Conservation (phyloP, 2,888 invertebrate genomes). For the Limnephilus auricula region DNA sequence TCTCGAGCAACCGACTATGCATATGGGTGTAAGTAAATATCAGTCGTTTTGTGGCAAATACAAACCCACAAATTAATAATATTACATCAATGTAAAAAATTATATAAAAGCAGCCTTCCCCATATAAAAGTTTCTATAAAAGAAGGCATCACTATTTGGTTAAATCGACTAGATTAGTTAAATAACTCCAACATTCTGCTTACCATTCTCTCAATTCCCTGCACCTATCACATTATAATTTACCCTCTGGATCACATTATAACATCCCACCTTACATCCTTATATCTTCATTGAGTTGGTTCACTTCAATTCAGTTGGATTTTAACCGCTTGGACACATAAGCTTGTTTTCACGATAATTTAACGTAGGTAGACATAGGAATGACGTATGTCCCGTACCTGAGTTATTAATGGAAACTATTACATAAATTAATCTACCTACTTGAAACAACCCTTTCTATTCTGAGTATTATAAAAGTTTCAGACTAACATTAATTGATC, state of each 20-base stretch:
- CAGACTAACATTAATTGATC: background rate
- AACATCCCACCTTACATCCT: background rate
- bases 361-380: no score
- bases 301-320: no score
- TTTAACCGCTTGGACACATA: no score
- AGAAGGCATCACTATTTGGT: slow-evolving; percentile 21
- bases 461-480: background rate
- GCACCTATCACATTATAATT: background rate
- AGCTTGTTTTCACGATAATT: no score
- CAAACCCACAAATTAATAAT: background rate
- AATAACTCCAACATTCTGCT: background rate
- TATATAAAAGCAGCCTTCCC: slow-evolving; percentile 26
- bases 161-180: background rate
- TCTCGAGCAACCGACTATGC: no score
- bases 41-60: slow-evolving; percentile 63
- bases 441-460: background rate
- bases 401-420: background rate
- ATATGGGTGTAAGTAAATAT: no score
- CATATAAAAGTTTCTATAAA: background rate
- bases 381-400: no score
- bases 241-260: background rate
- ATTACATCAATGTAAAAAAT: background rate
- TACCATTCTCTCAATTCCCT: background rate
- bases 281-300: background rate
- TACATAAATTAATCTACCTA: background rate